These are phyloP conservation scores for Amblyopsis rosae DNA, from an alignment of 2,113 vertebrate genomes.

Conservation along the genomic window DNA sequence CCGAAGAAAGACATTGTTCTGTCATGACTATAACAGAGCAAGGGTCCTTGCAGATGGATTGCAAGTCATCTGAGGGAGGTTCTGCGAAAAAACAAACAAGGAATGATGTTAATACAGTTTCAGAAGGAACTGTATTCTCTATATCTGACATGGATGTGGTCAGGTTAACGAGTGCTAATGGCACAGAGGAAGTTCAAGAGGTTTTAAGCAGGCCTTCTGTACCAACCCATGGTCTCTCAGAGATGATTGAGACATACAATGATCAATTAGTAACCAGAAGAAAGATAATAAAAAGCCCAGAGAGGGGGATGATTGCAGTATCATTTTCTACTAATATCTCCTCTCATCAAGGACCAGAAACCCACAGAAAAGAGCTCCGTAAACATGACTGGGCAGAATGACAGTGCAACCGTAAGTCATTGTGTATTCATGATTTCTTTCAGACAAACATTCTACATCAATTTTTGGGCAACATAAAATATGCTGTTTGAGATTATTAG, in stretches of 20 bases:
- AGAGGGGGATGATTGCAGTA: background rate
- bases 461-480: background rate
- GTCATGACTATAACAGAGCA: conserved; percentile 62
- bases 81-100: conserved; percentile 46
- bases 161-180: conserved; percentile 25
- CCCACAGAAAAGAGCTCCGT: conserved; percentile 7
- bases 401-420: conserved; percentile 50
- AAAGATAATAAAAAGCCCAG: background rate
- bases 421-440: background rate
- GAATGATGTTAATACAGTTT: conserved; percentile 29
- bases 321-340: background rate
- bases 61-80: conserved; percentile 13
- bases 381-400: conserved; percentile 30
- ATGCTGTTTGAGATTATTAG: background rate
- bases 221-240: conserved; percentile 30
- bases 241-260: conserved; percentile 4
- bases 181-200: background rate
- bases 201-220: conserved; percentile 8
- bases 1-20: conserved; percentile 54
- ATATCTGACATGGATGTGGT: conserved; percentile 43
- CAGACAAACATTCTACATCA: background rate
- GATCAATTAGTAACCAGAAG: background rate
- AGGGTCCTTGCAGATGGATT: conserved; percentile 63
- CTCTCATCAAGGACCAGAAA: conserved; percentile 9
- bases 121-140: conserved; percentile 41